These are phyloP conservation scores for Empidonax traillii DNA, from an alignment of 2,113 vertebrate species.

Conservation along the genomic window DNA sequence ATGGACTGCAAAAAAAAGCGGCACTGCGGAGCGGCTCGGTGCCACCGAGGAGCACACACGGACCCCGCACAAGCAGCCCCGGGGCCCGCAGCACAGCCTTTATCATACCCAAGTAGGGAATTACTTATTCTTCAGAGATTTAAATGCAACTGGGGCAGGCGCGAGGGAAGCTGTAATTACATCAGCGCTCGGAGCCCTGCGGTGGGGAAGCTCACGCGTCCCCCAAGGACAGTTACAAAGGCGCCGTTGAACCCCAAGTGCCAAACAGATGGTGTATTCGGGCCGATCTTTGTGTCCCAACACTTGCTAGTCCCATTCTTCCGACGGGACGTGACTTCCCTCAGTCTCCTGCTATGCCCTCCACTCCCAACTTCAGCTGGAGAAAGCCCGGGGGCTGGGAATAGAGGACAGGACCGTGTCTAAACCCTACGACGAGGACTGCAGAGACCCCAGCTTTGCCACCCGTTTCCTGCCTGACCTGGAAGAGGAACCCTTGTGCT, in stretches of 20 bases:
- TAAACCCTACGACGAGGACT: accelerated
- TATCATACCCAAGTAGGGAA: background rate
- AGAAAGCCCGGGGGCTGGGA: background rate
- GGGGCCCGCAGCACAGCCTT: background rate
- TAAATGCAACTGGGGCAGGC: background rate
- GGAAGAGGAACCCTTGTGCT: constrained; percentile 25
- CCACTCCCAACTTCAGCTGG: accelerated
- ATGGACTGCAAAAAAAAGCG: background rate
- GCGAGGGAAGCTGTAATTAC: background rate
- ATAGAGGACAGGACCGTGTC: accelerated
- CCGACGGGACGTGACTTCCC: background rate
- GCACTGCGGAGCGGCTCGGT: background rate
- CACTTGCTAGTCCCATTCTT: background rate
- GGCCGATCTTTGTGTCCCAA: background rate
- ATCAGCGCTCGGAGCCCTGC: background rate
- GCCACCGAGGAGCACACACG: background rate
- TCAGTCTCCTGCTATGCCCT: background rate
- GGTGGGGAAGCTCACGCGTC: background rate
- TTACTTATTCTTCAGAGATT: constrained; percentile 43
- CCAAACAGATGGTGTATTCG: background rate
- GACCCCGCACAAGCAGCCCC: background rate
- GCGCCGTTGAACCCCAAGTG: background rate
- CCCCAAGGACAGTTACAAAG: background rate
- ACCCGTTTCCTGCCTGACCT: constrained; percentile 46
- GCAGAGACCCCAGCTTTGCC: background rate